phyloP scores from a whole-genome alignment of 2,113 vertebrate genomes.

The Numida meleagris region DNA sequence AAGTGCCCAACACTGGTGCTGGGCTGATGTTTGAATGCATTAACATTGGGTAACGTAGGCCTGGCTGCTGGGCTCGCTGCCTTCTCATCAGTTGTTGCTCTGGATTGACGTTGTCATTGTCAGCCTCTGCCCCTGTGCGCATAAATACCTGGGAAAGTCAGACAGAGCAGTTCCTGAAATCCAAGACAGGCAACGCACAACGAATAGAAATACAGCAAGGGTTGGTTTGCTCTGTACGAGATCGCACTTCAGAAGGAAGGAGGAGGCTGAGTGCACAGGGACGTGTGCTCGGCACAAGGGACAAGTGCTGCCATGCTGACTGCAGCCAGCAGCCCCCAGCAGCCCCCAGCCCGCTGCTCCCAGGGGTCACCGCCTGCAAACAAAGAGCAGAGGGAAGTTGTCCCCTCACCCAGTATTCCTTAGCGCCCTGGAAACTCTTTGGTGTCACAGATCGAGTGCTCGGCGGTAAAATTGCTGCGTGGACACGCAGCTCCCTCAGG shows the following conservation, averaged over 20 bases:
- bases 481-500: background rate
- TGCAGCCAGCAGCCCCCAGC: background rate
- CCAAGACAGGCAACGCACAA: background rate
- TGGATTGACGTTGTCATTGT: background rate
- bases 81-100: background rate
- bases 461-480: accelerated
- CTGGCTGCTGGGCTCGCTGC: background rate
- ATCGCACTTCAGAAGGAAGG: background rate
- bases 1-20: background rate
- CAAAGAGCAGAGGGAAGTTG: background rate
- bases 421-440: accelerated
- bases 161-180: background rate
- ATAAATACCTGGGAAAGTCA: background rate
- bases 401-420: background rate
- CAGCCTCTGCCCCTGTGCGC: accelerated
- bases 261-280: background rate
- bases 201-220: background rate
- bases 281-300: background rate
- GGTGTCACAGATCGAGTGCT: background rate
- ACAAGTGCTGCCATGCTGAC: accelerated
- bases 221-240: background rate
- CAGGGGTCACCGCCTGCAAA: background rate
- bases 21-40: background rate
- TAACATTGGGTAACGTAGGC: accelerated
- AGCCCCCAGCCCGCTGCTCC: too few species aligned